These are phyloP conservation scores for Spermophilus dauricus DNA, from an alignment of 2,113 vertebrate species.

Conservation along the genomic window DNA sequence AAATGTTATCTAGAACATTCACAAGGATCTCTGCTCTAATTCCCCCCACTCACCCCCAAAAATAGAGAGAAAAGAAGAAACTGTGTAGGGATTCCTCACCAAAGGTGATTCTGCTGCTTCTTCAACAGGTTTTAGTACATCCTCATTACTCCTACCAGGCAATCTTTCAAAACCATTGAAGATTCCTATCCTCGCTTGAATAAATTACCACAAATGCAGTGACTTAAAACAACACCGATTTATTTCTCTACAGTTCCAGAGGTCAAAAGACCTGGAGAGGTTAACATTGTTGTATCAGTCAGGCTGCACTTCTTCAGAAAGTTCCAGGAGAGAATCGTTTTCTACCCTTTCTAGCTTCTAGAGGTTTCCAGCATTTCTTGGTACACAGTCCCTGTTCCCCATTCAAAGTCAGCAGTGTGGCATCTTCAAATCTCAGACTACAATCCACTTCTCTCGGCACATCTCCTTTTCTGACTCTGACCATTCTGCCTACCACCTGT, in stretches of 20 bases:
- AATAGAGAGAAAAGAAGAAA: background rate
- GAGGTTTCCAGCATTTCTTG: background rate
- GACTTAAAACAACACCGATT: background rate
- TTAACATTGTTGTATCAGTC: background rate
- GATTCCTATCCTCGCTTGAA: background rate
- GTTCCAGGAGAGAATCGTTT: background rate
- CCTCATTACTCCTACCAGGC: background rate
- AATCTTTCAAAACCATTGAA: background rate
- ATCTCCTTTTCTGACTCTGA: background rate
- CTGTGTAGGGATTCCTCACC: background rate
- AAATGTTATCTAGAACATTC: background rate
- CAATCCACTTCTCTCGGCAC: background rate
- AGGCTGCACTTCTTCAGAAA: background rate
- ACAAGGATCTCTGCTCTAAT: background rate
- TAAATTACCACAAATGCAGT: background rate
- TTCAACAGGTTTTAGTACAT: background rate
- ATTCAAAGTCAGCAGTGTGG: background rate
- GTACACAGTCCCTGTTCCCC: background rate
- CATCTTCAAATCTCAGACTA: background rate
- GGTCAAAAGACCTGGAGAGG: background rate
- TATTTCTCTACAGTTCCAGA: background rate
- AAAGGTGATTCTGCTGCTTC: background rate
- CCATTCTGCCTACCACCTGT: background rate
- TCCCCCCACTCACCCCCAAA: background rate
- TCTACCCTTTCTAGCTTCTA: background rate